Conservation (phyloP, 2,888 invertebrate genomes). For the Bugulina stolonifera region DNA sequence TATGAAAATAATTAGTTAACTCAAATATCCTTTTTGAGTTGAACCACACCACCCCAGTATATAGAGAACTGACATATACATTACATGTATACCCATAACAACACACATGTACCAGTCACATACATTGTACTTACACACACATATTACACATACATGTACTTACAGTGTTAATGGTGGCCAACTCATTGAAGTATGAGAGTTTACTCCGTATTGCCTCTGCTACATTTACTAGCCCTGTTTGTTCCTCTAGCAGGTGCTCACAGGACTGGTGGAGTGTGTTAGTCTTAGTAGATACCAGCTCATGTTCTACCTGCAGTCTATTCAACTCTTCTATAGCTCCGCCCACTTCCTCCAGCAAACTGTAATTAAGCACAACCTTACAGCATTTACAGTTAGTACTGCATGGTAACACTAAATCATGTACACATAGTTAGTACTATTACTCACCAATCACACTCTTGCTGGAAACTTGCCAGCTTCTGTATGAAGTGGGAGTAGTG, state of each 20-base stretch:
- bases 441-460: not conserved
- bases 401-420: not conserved
- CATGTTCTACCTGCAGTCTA: conserved; percentile 70
- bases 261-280: conserved; percentile 84
- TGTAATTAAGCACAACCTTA: too few relatives aligned
- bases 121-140: not conserved
- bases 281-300: conserved; percentile 83
- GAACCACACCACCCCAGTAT: too few relatives aligned
- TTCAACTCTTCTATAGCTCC: conserved; percentile 67
- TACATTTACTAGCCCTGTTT: conserved; percentile 72
- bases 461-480: conserved; percentile 57
- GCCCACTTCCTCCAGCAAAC: conserved; percentile 59
- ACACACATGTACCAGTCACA: not conserved
- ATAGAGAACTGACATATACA: too few relatives aligned
- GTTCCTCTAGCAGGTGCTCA: conserved; percentile 83
- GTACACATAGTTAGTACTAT: not conserved
- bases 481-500: conserved; percentile 65
- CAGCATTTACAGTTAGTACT: not conserved
- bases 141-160: conserved; percentile 30
- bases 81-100: too few relatives aligned
- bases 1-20: too few relatives aligned
- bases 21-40: too few relatives aligned
- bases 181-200: conserved; percentile 77
- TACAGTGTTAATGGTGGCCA: conserved; percentile 66
- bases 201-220: conserved; percentile 74